Evolutionary conservation across 2,888 invertebrate genomes (phyloP), one percentile per base, ranked within the genome.

Genomic region (Heliconius aoede): DNA sequence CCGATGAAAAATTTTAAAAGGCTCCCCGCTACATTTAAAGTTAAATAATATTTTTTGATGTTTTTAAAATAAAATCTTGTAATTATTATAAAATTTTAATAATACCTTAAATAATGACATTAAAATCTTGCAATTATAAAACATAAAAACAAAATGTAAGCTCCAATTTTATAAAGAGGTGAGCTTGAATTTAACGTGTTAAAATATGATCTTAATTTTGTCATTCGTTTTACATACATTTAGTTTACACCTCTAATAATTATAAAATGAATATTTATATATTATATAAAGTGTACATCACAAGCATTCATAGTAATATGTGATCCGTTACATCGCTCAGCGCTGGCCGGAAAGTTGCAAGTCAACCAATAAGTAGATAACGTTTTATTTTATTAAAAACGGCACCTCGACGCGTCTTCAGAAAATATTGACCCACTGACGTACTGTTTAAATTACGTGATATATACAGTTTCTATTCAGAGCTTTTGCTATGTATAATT

Each of bases 271-370:
- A 1, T 21, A 1, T 46, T 1, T 26, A 46, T 26, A 40, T 26
- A 0, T 0, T 18, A 9, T 0, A 46, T 46, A 21, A 21, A 18
- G 21, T 68, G 21, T 28, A 24, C 28, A 28, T 68, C 11, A 65
- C 24, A 36, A 40, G 36, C 13, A 28, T 28, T 46, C 24, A 46
- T 51, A 75, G 55, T 62, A 62, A 62, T 75, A 74, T 62, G 24
- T 36, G 21, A 32, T 67, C 62, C 75, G 75, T 75, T 75, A 71
- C 51, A 55, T 71, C 64, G 71, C 28, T 75, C 62, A 71, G 62
- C 55, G 51, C 21, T 36, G 24, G 18, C 32, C 26, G 46, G 55
- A 71, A 71, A 75, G 30, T 58, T 58, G 30, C 32, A 32, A 71
- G 71, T 68, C 68, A 68, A 40, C 26, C 68, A 21, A 28, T 68